Evolutionary conservation across 1,140 invertebrate species (phyloP).

Genomic region (Daktulosphaira vitifoliae): DNA sequence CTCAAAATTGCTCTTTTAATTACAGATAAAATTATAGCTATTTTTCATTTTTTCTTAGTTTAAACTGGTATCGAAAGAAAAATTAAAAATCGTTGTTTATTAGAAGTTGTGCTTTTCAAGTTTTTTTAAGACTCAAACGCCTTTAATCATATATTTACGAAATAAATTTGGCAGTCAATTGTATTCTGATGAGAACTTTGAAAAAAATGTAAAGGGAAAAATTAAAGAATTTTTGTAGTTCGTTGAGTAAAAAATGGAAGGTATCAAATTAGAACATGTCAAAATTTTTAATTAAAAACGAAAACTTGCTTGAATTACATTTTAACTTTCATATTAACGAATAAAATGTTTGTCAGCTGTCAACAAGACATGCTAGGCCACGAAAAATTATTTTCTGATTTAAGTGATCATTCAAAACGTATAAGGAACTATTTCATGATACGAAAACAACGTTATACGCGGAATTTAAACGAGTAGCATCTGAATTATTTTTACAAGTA

Average conservation of each 20-base stretch:
- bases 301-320: background rate
- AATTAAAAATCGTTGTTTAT: slow-evolving; percentile 1
- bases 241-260: slow-evolving; percentile 8
- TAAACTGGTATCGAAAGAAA: background rate
- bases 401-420: slow-evolving; percentile 5
- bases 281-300: slow-evolving; percentile 1
- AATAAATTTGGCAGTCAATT: background rate
- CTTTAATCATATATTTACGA: background rate
- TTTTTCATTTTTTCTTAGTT: background rate
- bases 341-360: background rate
- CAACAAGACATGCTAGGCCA: background rate
- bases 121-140: slow-evolving; percentile 1
- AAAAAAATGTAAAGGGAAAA: background rate
- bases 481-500: slow-evolving; percentile 1
- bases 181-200: slow-evolving; percentile 1
- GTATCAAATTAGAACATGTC: background rate
- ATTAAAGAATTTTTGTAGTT: slow-evolving; percentile 9
- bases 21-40: background rate
- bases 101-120: slow-evolving; percentile 11
- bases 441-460: background rate
- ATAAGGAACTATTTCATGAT: background rate
- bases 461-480: background rate
- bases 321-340: background rate
- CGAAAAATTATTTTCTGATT: background rate
- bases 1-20: background rate